Percentiles rank a stretch among this genome's conserved stretches.
These are phyloP conservation scores for Pelmatolapia mariae DNA, from an alignment of 2,113 vertebrate species.

Conservation along the genomic window DNA sequence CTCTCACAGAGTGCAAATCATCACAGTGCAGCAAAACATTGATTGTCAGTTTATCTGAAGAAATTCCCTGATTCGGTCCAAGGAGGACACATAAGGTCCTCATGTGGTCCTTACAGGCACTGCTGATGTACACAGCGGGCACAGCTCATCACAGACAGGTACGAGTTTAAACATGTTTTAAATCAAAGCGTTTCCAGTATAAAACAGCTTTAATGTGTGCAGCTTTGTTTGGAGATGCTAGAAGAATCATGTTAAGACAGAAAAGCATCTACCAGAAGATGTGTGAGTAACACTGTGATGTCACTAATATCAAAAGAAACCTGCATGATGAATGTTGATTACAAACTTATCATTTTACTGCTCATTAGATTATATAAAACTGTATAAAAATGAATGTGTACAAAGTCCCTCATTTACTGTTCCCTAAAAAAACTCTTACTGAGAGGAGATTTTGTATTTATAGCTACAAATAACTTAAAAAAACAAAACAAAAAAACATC, in stretches of 20 bases:
- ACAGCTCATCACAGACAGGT: neutral
- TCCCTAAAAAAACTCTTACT: conserved; percentile 22
- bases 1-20: conserved; percentile 47
- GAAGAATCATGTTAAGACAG: neutral
- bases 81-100: neutral
- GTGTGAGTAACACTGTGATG: neutral
- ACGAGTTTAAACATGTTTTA: neutral
- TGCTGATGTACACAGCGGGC: neutral
- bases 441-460: conserved; percentile 21
- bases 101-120: neutral
- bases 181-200: neutral
- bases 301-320: neutral
- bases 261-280: neutral
- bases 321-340: neutral
- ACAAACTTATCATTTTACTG: neutral
- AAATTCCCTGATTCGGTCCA: conserved; percentile 20
- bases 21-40: conserved; percentile 51
- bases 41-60: conserved; percentile 69
- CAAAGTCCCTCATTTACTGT: conserved; percentile 50
- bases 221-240: neutral
- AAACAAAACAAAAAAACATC: neutral
- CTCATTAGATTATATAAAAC: conserved; percentile 29
- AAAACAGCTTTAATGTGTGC: neutral
- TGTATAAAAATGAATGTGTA: conserved; percentile 40
- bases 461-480: conserved; percentile 54